These are phyloP conservation scores for Eurosta solidaginis DNA, from an alignment of 1,140 invertebrate genomes.

Conservation along the genomic window DNA sequence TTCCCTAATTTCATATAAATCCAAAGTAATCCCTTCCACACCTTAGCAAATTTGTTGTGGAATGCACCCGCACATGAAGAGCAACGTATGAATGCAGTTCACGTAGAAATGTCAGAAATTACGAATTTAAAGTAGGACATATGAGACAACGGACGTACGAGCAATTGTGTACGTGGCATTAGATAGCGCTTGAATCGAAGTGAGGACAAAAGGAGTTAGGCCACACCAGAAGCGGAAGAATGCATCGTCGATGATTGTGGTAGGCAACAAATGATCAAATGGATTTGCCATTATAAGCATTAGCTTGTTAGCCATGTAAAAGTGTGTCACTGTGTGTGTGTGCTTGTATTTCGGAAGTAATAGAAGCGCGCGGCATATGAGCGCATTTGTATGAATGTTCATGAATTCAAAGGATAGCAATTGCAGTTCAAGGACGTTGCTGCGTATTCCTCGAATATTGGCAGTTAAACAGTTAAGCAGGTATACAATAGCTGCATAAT, in stretches of 20 bases:
- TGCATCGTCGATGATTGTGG: constrained; percentile 11
- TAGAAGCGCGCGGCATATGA: no score
- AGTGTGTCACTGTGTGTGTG: neutral
- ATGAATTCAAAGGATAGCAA: neutral
- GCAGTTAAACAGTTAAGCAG: neutral
- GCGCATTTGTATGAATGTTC: neutral
- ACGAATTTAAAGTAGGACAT: constrained; percentile 22
- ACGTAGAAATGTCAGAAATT: constrained; percentile 27
- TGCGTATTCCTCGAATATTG: neutral
- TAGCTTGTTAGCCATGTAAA: neutral
- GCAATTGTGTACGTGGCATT: neutral
- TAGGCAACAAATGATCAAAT: constrained; percentile 26
- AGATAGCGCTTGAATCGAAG: no score
- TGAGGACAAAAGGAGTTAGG: neutral
- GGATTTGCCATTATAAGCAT: constrained; percentile 21
- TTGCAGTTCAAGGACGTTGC: constrained; percentile 20
- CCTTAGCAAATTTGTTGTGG: no score
- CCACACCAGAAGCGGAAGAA: neutral
- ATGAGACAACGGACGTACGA: neutral
- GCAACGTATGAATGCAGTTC: neutral
- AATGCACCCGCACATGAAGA: no score
- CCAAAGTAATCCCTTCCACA: no score
- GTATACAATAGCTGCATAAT: neutral
- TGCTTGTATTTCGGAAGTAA: neutral
- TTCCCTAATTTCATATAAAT: no score